Evolutionary conservation across 2,888 invertebrate genomes (phyloP).

Genomic region (Lagria hirta): DNA sequence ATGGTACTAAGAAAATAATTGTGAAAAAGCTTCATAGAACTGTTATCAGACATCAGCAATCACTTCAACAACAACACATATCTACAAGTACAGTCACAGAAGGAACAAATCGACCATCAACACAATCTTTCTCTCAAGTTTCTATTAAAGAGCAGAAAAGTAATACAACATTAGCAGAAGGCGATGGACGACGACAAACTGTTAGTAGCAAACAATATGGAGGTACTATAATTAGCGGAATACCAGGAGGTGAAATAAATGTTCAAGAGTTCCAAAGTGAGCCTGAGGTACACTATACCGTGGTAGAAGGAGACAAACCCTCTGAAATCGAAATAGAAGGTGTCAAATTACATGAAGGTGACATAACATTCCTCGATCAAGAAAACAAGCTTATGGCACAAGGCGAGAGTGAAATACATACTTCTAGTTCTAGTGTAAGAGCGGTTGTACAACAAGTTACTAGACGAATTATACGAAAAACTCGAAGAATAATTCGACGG

Average conservation of each 20-base stretch:
- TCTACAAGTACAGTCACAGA: slow-evolving; percentile 59
- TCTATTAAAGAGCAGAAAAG: slow-evolving; percentile 68
- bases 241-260: slow-evolving; percentile 65
- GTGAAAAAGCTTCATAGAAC: slow-evolving; percentile 73
- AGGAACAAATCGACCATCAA: slow-evolving; percentile 60
- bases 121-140: slow-evolving; percentile 58
- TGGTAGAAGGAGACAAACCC: slow-evolving; percentile 60
- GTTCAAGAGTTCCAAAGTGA: slow-evolving; percentile 67
- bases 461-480: slow-evolving; percentile 72
- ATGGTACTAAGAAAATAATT: slow-evolving; percentile 78
- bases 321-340: slow-evolving; percentile 48
- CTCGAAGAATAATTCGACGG: slow-evolving; percentile 72
- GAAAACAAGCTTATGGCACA: slow-evolving; percentile 44
- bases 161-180: slow-evolving; percentile 59
- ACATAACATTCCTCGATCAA: slow-evolving; percentile 50
- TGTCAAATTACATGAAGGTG: slow-evolving; percentile 52
- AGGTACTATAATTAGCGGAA: slow-evolving; percentile 63
- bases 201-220: slow-evolving; percentile 65
- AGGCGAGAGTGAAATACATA: slow-evolving; percentile 54
- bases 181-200: slow-evolving; percentile 65
- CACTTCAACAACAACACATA: slow-evolving; percentile 64
- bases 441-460: slow-evolving; percentile 83
- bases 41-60: slow-evolving; percentile 66
- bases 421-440: slow-evolving; percentile 71
- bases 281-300: slow-evolving; percentile 61